These are phyloP conservation scores for Stictocephala bisonia DNA, from an alignment of 2,888 invertebrate species.

Conservation along the genomic window DNA sequence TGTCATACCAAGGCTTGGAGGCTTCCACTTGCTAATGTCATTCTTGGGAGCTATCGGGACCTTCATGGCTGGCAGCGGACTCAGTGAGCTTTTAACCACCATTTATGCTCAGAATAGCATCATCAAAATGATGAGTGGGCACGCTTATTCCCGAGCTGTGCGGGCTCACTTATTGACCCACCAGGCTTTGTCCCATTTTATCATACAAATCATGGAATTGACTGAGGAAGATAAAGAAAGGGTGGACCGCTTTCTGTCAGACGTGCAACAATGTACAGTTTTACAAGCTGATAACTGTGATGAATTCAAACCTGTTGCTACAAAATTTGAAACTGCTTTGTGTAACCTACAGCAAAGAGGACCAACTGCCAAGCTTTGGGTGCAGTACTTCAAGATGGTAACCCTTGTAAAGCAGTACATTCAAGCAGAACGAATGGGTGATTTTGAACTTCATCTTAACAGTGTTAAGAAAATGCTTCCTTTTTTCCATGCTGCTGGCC, in stretches of 20 bases:
- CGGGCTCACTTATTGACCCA: slow-evolving; percentile 56
- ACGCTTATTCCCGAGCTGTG: slow-evolving; percentile 60
- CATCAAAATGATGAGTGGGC: slow-evolving; percentile 60
- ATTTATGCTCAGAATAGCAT: slow-evolving; percentile 60
- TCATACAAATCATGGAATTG: background rate
- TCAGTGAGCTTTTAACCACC: slow-evolving; percentile 59
- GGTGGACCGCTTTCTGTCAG: too few species aligned
- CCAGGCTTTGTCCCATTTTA: background rate
- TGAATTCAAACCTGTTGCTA: slow-evolving; percentile 2
- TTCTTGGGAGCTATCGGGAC: slow-evolving; percentile 62
- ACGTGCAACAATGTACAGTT: too few species aligned
- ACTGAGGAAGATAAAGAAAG: background rate
- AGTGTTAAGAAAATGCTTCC: slow-evolving; percentile 53
- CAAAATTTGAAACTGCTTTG: slow-evolving; percentile 8
- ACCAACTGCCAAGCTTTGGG: slow-evolving; percentile 34
- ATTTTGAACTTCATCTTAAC: slow-evolving; percentile 52
- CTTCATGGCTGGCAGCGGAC: slow-evolving; percentile 63
- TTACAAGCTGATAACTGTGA: too few species aligned
- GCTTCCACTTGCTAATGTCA: slow-evolving; percentile 62
- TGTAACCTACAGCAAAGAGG: slow-evolving; percentile 3
- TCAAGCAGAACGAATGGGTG: slow-evolving; percentile 48
- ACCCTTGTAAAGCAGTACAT: slow-evolving; percentile 31
- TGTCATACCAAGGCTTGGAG: slow-evolving; percentile 59
- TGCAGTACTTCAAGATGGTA: slow-evolving; percentile 39
- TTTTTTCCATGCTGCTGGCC: slow-evolving; percentile 55